Percentiles rank a stretch among this genome's conserved stretches.
These are phyloP conservation scores for Sturmia bella DNA, from an alignment of 2,888 invertebrate genomes.

Conservation along the genomic window DNA sequence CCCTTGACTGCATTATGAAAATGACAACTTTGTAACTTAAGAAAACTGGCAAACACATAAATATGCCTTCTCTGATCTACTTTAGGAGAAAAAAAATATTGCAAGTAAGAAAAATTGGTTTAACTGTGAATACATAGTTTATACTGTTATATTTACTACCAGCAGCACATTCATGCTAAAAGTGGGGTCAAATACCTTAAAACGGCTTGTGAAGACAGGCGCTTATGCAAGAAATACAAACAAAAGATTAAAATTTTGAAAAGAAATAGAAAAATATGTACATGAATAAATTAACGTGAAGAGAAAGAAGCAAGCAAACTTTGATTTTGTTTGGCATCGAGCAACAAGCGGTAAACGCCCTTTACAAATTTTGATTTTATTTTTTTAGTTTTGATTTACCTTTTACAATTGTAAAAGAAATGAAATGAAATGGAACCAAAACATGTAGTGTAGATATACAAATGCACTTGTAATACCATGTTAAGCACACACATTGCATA, in stretches of 20 bases:
- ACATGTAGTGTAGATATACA: not conserved
- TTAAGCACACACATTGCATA: not conserved
- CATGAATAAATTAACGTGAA: constrained; percentile 36
- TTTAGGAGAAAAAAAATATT: no score
- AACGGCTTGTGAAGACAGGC: not conserved
- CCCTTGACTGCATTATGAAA: no score
- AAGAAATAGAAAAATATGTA: constrained; percentile 16
- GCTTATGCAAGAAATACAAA: constrained; percentile 16
- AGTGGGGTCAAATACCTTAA: constrained; percentile 29
- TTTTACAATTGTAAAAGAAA: constrained; percentile 28
- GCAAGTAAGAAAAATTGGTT: no score
- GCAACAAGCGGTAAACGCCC: constrained; percentile 41
- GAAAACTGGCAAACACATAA: no score
- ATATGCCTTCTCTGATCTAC: no score
- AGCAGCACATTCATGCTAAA: constrained; percentile 7
- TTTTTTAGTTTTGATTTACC: constrained; percentile 29
- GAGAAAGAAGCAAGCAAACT: not conserved
- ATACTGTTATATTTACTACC: not conserved
- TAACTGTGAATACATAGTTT: no score
- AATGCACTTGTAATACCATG: not conserved
- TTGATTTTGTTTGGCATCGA: constrained; percentile 34
- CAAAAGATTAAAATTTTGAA: constrained; percentile 35
- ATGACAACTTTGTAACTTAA: no score
- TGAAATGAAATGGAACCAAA: constrained; percentile 45
- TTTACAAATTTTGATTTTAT: constrained; percentile 51